Base-by-base conservation (phyloP, 2,888 invertebrate species). In the Synanthedon formicaeformis region DNA sequence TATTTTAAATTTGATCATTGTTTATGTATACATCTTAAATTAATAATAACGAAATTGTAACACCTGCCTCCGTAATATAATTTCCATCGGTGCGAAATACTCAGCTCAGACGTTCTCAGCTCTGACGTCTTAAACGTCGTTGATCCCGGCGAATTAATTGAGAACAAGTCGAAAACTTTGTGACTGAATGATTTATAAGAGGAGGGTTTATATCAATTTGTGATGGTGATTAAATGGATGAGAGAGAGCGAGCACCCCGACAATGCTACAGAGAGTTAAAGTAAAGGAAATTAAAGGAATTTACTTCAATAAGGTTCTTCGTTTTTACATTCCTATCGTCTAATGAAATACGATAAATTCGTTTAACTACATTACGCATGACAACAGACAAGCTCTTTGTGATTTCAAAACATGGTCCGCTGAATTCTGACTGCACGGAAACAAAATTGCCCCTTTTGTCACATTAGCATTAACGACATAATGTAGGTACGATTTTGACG, bases 51-150 rank as follows among this genome's bases (percentile, higher is more conserved):
- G 34, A 34, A 34, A 34, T 16, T 49, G 41, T n/a, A 16, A 41
- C 14, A 27, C 27, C 13, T 41, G 16, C 8, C 41, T 11, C 16
- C 12, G 52, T 40, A 53, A 53, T 51, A 52, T n/a, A 53, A 40
- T 52, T 52, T 23, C 34, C 34, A 45, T 27, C 12, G 13, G 54
- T 23, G 14, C 18, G 41, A 41, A 40, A 10, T 11, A 16, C 18
- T 18, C 13, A 51, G 51, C 50, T 50, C 40, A n/a, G 51, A 27
- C 51, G 51, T 51, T 40, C 18, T 18, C 13, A 51, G 51, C 50
- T 50, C 40, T 27, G 51, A 27, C 51, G 51, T 51, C 34, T 34
- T 34, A 16, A 51, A 40, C 14, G 40, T 23, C 40, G 40, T 12
- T 27, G 41, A 51, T 51, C 51, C 51, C 51, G 4, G 12, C 40